Percentiles rank a stretch among this genome's conserved stretches.
Conservation (phyloP, 2,797 vertebrate species). For the Melanotaenia parkinsoni region DNA sequence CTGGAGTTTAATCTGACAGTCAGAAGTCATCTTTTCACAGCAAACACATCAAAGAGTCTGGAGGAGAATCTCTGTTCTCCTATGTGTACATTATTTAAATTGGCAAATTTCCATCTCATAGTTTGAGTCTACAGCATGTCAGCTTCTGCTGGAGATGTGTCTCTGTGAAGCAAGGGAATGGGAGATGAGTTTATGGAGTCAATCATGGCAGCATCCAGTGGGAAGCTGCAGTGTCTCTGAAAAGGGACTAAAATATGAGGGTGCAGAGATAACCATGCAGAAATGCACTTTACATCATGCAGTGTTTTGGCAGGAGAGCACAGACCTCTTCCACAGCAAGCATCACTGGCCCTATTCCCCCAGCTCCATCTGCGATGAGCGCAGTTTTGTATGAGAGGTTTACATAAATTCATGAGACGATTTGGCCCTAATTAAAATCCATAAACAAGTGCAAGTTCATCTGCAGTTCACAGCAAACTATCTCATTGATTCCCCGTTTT, state of each 20-base stretch:
- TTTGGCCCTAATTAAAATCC: slow-evolving; percentile 75
- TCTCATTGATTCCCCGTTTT: slow-evolving; percentile 70
- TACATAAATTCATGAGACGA: slow-evolving; percentile 74
- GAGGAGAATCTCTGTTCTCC: slow-evolving; percentile 63
- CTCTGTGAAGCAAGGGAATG: slow-evolving; percentile 49
- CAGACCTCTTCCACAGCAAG: slow-evolving; percentile 47
- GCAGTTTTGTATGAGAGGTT: slow-evolving; percentile 36
- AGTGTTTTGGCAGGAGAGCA: slow-evolving; percentile 57
- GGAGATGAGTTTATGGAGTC: slow-evolving; percentile 61
- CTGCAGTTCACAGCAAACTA: slow-evolving; percentile 73
- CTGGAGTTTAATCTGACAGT: slow-evolving; percentile 70
- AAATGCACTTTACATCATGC: slow-evolving; percentile 44
- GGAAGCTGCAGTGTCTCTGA: slow-evolving; percentile 60
- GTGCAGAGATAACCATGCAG: slow-evolving; percentile 51
- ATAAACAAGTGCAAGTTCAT: slow-evolving; percentile 74
- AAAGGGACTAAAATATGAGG: slow-evolving; percentile 72
- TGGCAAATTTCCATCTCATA: slow-evolving; percentile 53
- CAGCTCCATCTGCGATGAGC: slow-evolving; percentile 43
- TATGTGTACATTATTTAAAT: slow-evolving; percentile 75
- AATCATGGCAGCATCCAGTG: slow-evolving; percentile 59
- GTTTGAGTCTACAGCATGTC: slow-evolving; percentile 55
- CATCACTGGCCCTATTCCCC: slow-evolving; percentile 38
- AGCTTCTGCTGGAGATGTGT: slow-evolving; percentile 45
- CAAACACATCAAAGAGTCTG: slow-evolving; percentile 70
- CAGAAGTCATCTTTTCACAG: slow-evolving; percentile 63